phyloP scores from a whole-genome alignment of 2,113 vertebrate genomes.

The Callipepla californica region DNA sequence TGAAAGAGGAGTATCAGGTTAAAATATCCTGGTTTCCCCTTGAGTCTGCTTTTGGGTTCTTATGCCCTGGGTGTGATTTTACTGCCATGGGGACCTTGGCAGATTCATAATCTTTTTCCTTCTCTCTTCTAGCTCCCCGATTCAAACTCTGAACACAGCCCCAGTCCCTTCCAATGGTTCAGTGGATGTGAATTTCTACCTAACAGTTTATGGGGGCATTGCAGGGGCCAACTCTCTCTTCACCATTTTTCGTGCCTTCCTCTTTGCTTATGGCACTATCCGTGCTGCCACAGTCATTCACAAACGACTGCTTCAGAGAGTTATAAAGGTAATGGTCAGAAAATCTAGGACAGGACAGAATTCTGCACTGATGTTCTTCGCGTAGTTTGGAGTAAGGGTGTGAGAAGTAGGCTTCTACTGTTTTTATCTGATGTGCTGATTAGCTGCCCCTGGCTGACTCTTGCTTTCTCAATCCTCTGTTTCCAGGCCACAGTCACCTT shows the following conservation, averaged over 20 bases:
- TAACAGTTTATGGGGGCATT: constrained; percentile 88
- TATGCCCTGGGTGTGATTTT: neutral
- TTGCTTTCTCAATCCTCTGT: neutral
- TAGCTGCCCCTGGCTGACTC: neutral
- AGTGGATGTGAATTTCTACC: constrained; percentile 86
- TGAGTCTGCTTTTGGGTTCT: neutral
- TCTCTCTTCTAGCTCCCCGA: constrained; percentile 76
- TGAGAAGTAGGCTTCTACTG: neutral
- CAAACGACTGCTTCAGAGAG: constrained; percentile 80
- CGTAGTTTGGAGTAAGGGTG: neutral
- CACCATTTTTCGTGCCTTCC: constrained; percentile 88
- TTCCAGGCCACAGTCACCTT: constrained; percentile 89
- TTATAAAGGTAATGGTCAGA: constrained; percentile 83
- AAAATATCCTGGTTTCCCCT: neutral
- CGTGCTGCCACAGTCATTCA: constrained; percentile 86
- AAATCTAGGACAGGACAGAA: neutral
- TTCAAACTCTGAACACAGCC: constrained; percentile 17
- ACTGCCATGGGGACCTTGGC: neutral
- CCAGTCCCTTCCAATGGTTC: constrained; percentile 69
- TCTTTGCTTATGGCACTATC: constrained; percentile 90
- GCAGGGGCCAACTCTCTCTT: constrained; percentile 90
- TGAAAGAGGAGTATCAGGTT: neutral
- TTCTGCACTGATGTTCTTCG: neutral
- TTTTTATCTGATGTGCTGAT: neutral
- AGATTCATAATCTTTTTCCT: constrained; percentile 39